Base-by-base conservation (phyloP, 2,113 vertebrate species). In the Oryzias woworae region DNA sequence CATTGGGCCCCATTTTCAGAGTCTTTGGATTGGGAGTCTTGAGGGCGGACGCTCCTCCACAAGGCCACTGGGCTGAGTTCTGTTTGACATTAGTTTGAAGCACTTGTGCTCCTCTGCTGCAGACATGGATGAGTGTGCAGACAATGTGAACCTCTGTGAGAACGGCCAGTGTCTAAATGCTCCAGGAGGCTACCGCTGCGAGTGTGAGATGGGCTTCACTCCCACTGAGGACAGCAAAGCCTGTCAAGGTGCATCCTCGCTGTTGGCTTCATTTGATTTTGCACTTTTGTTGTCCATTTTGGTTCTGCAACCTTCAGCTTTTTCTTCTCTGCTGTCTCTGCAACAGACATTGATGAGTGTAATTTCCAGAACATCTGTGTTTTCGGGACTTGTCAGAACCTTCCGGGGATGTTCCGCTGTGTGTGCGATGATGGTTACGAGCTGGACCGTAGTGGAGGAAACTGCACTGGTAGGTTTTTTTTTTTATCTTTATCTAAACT, bases 201-300 rank as follows among this genome's bases (percentile, higher is more conserved):
- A 98, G 84, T 98, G 97, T 0, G 95, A 98, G 84, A 95, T 96
- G 95, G 95, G 96, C 78, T 98, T 98, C 88, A 93, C 92, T 14
- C 93, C 95, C 3, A 94, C 93, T 0, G 92, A 96, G 48, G 95
- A 98, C 92, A 97, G 92, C 88, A 93, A 82, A 47, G 94, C 93
- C 51, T 98, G 97, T 78, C 94, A 93, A 89, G 96, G 95, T 98
- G 85, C 16, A 0, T 10, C 46, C 58, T 12, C 7, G 7, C 22
- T 20, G 5, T 17, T 20, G 14, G 20, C 2, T 20, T 71, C 14
- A 16, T 4, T 47, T 18, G 4, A 22, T 31, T 44, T 24, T 28
- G 0, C 43, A 14, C 1, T 2, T 7, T 14, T 0, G 14, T 5
- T 28, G 41, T 31, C 2, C 2, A 8, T n/a, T 44, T 4, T 6